phyloP scores from a whole-genome alignment of 2,113 vertebrate species.

The Manacus vitellinus region DNA sequence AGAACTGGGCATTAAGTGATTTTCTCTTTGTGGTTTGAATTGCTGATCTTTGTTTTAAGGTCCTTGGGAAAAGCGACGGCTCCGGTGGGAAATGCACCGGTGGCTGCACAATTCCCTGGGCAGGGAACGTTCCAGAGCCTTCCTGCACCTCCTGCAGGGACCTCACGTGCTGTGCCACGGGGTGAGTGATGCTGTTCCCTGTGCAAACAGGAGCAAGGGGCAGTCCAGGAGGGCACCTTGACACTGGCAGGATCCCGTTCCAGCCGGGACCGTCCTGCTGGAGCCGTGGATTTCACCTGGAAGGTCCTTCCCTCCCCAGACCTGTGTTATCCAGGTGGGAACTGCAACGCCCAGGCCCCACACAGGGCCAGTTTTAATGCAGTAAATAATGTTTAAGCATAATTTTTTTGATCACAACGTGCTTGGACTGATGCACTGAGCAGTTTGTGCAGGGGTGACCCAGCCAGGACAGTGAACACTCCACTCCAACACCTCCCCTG shows the following conservation, averaged over 20 bases:
- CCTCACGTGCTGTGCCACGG: rapidly evolving
- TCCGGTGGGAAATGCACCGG: background rate
- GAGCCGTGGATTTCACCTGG: background rate
- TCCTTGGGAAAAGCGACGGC: background rate
- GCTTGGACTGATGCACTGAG: background rate
- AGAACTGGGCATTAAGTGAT: background rate
- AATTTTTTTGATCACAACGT: rapidly evolving
- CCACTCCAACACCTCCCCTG: background rate
- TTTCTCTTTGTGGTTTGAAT: background rate
- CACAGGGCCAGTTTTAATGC: rapidly evolving
- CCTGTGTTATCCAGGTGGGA: rapidly evolving
- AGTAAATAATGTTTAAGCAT: background rate
- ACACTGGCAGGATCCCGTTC: rapidly evolving
- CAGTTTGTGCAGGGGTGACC: background rate
- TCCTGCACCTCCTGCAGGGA: background rate
- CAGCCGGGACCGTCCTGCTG: background rate
- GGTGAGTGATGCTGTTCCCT: rapidly evolving
- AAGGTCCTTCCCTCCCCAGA: background rate
- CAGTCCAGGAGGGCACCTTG: background rate
- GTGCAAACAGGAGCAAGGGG: background rate
- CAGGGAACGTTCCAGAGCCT: background rate
- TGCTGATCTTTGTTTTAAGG: background rate
- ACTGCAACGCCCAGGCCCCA: rapidly evolving
- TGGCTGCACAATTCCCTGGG: rapidly evolving
- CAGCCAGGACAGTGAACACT: background rate